Percentiles rank a stretch among this genome's conserved stretches.
Conservation (phyloP, 2,113 vertebrate species). For the Trogon surrucura region DNA sequence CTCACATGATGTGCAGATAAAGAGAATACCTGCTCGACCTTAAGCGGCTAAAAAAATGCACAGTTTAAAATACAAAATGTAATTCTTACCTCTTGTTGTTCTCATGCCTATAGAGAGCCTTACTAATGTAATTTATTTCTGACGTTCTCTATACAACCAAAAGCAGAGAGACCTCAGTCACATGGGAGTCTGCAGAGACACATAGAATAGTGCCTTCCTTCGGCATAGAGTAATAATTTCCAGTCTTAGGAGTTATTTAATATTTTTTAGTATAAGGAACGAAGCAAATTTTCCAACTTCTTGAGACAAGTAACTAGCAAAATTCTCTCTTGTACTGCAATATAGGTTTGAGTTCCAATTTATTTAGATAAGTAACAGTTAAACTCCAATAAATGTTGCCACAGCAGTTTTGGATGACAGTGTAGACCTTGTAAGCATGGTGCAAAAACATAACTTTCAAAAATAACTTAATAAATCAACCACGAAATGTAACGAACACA, state of each 20-base stretch:
- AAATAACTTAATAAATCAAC: not conserved
- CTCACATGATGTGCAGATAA: not conserved
- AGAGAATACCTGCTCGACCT: not conserved
- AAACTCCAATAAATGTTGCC: not conserved
- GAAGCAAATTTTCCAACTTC: not conserved
- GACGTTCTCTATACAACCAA: not conserved
- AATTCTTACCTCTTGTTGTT: not conserved
- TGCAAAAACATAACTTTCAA: not conserved
- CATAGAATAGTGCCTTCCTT: not conserved
- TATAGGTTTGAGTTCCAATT: not conserved
- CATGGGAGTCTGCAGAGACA: not conserved
- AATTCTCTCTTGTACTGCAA: not conserved
- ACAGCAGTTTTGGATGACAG: not conserved
- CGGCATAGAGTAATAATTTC: not conserved
- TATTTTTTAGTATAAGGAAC: not conserved
- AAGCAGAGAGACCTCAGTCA: not conserved
- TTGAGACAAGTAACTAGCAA: not conserved
- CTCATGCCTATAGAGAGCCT: not conserved
- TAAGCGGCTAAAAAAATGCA: not conserved
- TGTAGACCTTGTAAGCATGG: not conserved
- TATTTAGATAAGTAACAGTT: not conserved
- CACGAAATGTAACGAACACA: not conserved
- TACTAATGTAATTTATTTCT: not conserved
- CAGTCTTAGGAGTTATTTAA: not conserved
- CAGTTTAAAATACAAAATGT: not conserved